A percentile compares a stretch with the other conserved stretches of the same genome.
Conservation (phyloP, 2,888 invertebrate genomes). For the Synanthedon tipuliformis region DNA sequence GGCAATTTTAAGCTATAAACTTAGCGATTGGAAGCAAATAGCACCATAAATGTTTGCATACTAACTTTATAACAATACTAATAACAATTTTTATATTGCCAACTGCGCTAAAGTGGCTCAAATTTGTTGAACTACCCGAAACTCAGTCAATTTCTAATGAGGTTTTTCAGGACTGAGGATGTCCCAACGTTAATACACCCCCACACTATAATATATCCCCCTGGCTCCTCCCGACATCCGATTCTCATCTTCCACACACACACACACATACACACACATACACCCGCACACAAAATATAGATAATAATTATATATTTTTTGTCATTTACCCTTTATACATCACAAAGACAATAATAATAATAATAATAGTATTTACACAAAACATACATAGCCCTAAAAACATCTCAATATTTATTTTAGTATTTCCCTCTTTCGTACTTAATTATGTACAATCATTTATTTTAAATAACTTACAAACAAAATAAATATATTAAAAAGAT, state of each 20-base stretch:
- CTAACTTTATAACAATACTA: not conserved
- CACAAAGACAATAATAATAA: slow-evolving; percentile 57
- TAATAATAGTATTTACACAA: slow-evolving; percentile 63
- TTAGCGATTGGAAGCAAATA: not conserved
- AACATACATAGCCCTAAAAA: slow-evolving; percentile 41
- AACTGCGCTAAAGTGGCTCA: too few species aligned
- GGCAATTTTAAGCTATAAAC: not conserved
- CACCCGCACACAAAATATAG: not conserved
- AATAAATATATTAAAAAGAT: slow-evolving; percentile 52
- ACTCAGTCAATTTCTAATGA: too few species aligned
- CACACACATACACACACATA: slow-evolving; percentile 12
- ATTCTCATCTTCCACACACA: not conserved
- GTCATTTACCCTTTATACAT: slow-evolving; percentile 57
- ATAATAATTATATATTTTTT: slow-evolving; percentile 27
- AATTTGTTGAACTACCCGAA: too few species aligned
- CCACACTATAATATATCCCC: not conserved
- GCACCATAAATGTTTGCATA: not conserved
- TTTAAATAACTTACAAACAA: slow-evolving; percentile 63
- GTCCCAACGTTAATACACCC: not conserved
- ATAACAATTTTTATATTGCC: not conserved
- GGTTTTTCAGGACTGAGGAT: too few species aligned
- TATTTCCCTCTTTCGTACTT: slow-evolving; percentile 36
- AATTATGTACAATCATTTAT: slow-evolving; percentile 44
- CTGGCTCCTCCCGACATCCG: not conserved
- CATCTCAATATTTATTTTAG: slow-evolving; percentile 44